phyloP scores from a whole-genome alignment of 2,888 invertebrate species.

The Aromia moschata region DNA sequence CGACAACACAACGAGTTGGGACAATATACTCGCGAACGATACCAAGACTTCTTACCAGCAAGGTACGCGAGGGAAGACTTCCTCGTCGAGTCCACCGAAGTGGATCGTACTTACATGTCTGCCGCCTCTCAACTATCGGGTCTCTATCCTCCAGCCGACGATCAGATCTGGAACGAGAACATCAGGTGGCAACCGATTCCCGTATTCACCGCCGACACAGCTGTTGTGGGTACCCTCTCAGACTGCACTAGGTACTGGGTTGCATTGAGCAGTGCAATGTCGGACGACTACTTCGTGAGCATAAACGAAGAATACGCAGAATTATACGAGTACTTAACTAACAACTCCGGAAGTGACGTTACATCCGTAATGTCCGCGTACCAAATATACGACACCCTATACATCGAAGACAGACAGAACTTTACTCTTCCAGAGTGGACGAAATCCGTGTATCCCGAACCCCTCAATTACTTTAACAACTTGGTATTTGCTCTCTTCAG shows the following conservation, averaged over 20 bases:
- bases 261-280: not conserved
- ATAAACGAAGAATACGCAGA: not conserved
- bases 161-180: not conserved
- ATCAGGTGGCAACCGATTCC: slow-evolving; percentile 3
- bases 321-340: slow-evolving; percentile 11
- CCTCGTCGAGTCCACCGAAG: not conserved
- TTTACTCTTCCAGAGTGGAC: slow-evolving; percentile 31
- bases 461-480: not conserved
- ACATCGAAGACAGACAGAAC: slow-evolving; percentile 22
- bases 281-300: not conserved
- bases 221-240: not conserved
- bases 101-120: slow-evolving; percentile 4
- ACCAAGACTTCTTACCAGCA: not conserved
- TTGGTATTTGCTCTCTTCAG: not conserved
- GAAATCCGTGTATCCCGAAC: slow-evolving; percentile 29
- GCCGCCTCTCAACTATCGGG: slow-evolving; percentile 1
- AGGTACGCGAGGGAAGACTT: not conserved
- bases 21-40: not conserved
- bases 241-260: not conserved
- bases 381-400: slow-evolving; percentile 22
- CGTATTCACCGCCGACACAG: not conserved
- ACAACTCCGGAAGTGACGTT: slow-evolving; percentile 12
- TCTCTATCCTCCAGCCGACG: not conserved
- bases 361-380: not conserved
- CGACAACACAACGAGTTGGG: slow-evolving; percentile 2